Percentiles rank a stretch among this genome's conserved stretches.
Evolutionary conservation across 2,797 vertebrate species (phyloP).

Genomic region (Natrix natrix): DNA sequence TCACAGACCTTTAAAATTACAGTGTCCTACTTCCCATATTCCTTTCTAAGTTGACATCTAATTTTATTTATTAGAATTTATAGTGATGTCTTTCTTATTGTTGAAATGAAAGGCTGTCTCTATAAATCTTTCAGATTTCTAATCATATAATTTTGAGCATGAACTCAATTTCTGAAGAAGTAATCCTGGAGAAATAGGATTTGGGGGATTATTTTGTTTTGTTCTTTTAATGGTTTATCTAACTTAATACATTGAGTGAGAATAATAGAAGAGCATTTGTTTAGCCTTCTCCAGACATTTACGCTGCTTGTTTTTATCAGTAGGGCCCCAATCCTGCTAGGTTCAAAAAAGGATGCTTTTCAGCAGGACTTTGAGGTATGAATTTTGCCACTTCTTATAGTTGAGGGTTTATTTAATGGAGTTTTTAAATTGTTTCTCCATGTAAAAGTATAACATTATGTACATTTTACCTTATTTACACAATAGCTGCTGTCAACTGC

Average conservation of each 20-base stretch:
- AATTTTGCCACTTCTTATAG: neutral
- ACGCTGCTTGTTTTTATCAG: neutral
- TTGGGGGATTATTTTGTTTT: neutral
- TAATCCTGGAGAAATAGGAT: neutral
- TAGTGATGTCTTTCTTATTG: constrained; percentile 51
- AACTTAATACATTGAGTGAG: neutral
- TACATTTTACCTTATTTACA: neutral
- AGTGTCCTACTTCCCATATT: constrained; percentile 37
- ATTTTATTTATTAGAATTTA: constrained; percentile 57
- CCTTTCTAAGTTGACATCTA: constrained; percentile 62
- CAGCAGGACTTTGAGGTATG: neutral
- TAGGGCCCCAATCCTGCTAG: neutral
- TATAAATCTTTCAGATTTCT: constrained; percentile 51
- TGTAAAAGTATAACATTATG: neutral
- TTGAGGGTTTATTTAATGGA: neutral
- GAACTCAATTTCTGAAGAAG: constrained; percentile 37
- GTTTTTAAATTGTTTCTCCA: neutral
- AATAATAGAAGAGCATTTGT: neutral
- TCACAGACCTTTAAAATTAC: constrained; percentile 42
- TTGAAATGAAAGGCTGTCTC: constrained; percentile 48
- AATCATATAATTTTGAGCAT: constrained; percentile 47
- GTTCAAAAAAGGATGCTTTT: neutral
- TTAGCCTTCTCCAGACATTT: neutral
- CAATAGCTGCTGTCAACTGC: neutral
- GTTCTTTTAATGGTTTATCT: neutral